Evolutionary conservation across 2,888 invertebrate species (phyloP), one percentile per base, ranked within the genome.

Genomic region (Tetrapedia diversipes): DNA sequence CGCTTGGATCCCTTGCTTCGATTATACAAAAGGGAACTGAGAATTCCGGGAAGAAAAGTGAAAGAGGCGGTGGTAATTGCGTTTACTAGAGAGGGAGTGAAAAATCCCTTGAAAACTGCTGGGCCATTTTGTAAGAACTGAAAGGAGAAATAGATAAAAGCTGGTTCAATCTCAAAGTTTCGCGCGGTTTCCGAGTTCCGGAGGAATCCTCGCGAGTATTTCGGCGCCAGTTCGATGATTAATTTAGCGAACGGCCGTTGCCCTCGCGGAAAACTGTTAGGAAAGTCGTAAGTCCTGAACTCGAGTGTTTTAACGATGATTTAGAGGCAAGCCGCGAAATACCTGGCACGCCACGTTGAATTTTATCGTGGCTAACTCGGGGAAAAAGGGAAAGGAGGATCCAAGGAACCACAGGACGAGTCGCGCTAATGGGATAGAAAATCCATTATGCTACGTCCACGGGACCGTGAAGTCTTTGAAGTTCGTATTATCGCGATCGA

Each of bases 301-400:
- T 60, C 63, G 67, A 60, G 71, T 69, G 65, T 61, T 75, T 81
- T 77, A 77, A 75, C 78, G 74, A 80, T 81, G 81, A 79, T 79
- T 79, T 77, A 77, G 45, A 51, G 56, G 37, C 16, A 34, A 32
- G 65, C 34, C 69, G 41, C 57, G 76, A 77, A 66, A 70, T 76
- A 76, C 60, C 72, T 27, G 10, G 53, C n/a, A 11, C 19, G 54
- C 39, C 60, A 32, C 16, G 16, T 4, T 29, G 63, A 45, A 29
- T 56, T 39, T 43, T 34, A 11, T 6, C 27, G n/a, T 11, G 19
- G 7, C 56, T 19, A 45, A n/a, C 11, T 14, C 6, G 16, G 16
- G 27, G 16, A 11, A 39, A 39, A 59, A 10, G 49, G 14, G 34
- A 39, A 22, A 49, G 54, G 29, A 27, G 16, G 24, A 34, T 45